These are phyloP conservation scores for Hyalella azteca DNA, from an alignment of 2,888 invertebrate genomes.

Conservation along the genomic window DNA sequence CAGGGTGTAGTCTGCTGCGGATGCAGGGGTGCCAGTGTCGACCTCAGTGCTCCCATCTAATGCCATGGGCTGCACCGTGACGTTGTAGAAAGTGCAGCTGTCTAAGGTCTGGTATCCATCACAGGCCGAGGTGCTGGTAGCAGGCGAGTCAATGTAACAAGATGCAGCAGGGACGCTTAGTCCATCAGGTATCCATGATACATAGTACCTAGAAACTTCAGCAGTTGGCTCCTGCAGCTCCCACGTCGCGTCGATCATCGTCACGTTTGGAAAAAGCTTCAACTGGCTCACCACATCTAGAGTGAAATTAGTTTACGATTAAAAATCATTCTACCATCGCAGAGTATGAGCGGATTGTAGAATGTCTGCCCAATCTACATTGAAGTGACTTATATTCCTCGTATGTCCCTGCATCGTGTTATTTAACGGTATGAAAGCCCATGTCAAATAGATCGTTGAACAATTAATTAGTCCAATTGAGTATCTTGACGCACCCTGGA, in stretches of 20 bases:
- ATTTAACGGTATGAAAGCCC: too few relatives aligned
- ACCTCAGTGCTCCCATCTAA: not conserved
- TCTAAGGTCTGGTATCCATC: not conserved
- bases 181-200: not conserved
- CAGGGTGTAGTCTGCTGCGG: not conserved
- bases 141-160: not conserved
- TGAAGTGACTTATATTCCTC: too few relatives aligned
- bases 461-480: too few relatives aligned
- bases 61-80: slow-evolving; percentile 31
- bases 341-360: too few relatives aligned
- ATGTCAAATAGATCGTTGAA: too few relatives aligned
- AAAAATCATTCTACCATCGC: too few relatives aligned
- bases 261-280: not conserved
- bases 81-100: slow-evolving; percentile 37
- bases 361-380: too few relatives aligned
- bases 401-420: too few relatives aligned
- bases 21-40: slow-evolving; percentile 4
- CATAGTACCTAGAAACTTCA: not conserved
- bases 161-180: not conserved
- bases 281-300: not conserved
- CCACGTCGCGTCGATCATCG: not conserved
- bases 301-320: too few relatives aligned
- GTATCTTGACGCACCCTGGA: too few relatives aligned
- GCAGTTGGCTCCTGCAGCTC: not conserved
- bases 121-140: not conserved